A percentile compares a stretch with the other conserved stretches of the same genome.
Evolutionary conservation across 1,140 invertebrate genomes (phyloP).

Genomic region (Hermetia illucens): DNA sequence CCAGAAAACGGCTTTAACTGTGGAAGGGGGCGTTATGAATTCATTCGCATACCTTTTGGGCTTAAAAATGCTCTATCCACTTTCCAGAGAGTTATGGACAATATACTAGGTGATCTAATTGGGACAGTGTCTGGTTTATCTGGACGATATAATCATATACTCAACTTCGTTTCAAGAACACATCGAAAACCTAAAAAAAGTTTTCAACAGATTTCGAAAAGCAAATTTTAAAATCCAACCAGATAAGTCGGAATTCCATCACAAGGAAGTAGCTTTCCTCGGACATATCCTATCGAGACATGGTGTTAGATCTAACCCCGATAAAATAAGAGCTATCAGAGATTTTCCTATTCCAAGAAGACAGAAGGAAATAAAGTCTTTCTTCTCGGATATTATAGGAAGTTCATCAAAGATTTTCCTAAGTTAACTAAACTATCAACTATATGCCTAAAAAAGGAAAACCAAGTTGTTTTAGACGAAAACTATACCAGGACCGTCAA

Average conservation of each 20-base stretch:
- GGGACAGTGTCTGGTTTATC: slow-evolving; percentile 2
- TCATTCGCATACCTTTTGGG: slow-evolving; percentile 11
- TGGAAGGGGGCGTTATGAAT: slow-evolving; percentile 14
- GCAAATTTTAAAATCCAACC: slow-evolving; percentile 10
- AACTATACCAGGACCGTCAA: slow-evolving; percentile 31
- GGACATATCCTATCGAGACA: slow-evolving; percentile 14
- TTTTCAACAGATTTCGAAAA: slow-evolving; percentile 21
- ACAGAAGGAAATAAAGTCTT: slow-evolving; percentile 9
- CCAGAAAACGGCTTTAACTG: slow-evolving; percentile 30
- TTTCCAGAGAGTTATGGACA: slow-evolving; percentile 20
- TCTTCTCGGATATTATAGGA: slow-evolving; percentile 8
- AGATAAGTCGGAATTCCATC: slow-evolving; percentile 15
- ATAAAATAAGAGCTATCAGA: slow-evolving; percentile 9
- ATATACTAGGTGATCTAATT: neutral
- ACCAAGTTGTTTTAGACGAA: slow-evolving; percentile 4
- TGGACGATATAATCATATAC: slow-evolving; percentile 6
- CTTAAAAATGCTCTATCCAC: slow-evolving; percentile 10
- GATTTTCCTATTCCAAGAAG: slow-evolving; percentile 11
- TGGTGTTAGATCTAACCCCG: slow-evolving; percentile 12
- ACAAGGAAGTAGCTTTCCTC: slow-evolving; percentile 17
- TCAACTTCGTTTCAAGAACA: slow-evolving; percentile 17
- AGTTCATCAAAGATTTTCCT: slow-evolving; percentile 10
- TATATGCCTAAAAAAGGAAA: slow-evolving; percentile 12
- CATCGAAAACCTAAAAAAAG: slow-evolving; percentile 13
- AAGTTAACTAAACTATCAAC: slow-evolving; percentile 10